Evolutionary conservation across 2,888 invertebrate genomes (phyloP).

Genomic region (Acleris holmiana): DNA sequence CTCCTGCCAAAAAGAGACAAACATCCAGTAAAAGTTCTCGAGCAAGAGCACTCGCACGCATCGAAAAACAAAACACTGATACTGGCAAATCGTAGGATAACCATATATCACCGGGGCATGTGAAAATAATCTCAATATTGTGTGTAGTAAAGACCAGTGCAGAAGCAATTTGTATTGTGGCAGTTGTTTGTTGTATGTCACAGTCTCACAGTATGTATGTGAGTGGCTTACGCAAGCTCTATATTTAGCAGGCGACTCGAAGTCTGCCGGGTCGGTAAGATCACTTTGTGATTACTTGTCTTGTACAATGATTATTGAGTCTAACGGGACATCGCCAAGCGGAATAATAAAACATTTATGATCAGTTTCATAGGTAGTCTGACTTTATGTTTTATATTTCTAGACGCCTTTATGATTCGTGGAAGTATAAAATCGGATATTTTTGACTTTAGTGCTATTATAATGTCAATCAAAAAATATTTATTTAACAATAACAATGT

Average conservation of each 20-base stretch:
- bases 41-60: constrained; percentile 11
- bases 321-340: constrained; percentile 18
- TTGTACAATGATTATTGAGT: constrained; percentile 28
- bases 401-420: too few relatives aligned
- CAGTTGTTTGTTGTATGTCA: constrained; percentile 1
- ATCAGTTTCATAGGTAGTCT: not conserved
- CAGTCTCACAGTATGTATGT: constrained; percentile 16
- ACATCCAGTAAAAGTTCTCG: constrained; percentile 28
- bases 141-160: not conserved
- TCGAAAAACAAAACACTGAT: constrained; percentile 19
- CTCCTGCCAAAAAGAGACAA: constrained; percentile 32
- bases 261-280: constrained; percentile 45
- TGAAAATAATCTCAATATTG: not conserved
- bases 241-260: constrained; percentile 50
- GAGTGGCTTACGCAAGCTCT: constrained; percentile 47
- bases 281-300: constrained; percentile 13
- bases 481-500: too few relatives aligned
- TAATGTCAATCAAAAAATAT: too few relatives aligned
- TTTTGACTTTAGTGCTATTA: too few relatives aligned
- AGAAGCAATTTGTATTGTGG: not conserved
- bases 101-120: not conserved
- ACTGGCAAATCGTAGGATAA: constrained; percentile 9
- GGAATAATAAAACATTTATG: constrained; percentile 11
- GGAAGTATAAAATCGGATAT: too few relatives aligned
- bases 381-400: too few relatives aligned